phyloP scores from a whole-genome alignment of 2,797 vertebrate genomes.

The Urosaurus nigricauda region DNA sequence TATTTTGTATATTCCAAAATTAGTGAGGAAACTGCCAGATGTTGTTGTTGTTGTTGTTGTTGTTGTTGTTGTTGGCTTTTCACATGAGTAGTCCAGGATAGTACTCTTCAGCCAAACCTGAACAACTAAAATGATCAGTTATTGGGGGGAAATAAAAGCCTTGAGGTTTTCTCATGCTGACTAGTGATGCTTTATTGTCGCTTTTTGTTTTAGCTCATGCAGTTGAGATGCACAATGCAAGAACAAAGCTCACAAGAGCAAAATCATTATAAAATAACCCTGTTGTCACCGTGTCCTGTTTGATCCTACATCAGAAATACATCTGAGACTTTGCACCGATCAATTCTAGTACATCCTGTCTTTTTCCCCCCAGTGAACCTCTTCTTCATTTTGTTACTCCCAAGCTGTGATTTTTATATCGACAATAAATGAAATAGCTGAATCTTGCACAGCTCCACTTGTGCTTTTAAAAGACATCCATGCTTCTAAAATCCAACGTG shows the following conservation, averaged over 20 bases:
- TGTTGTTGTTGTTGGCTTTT: background rate
- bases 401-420: conserved; percentile 55
- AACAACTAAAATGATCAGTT: conserved; percentile 9
- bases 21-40: background rate
- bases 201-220: conserved; percentile 27
- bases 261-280: conserved; percentile 25
- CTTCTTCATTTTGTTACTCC: conserved; percentile 48
- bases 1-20: background rate
- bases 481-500: conserved; percentile 53
- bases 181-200: conserved; percentile 30
- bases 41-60: no score
- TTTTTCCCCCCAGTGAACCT: conserved; percentile 18
- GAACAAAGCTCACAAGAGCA: conserved; percentile 45
- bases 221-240: conserved; percentile 15
- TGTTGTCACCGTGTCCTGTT: conserved; percentile 37
- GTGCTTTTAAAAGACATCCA: conserved; percentile 51
- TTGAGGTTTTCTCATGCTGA: conserved; percentile 8
- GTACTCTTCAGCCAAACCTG: fast-evolving
- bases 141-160: background rate
- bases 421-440: conserved; percentile 52
- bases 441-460: conserved; percentile 59
- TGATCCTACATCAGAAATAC: conserved; percentile 30
- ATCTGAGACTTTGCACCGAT: conserved; percentile 42
- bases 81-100: background rate
- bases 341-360: conserved; percentile 51